Conservation (phyloP, 2,113 vertebrate genomes). For the Rutilus rutilus region DNA sequence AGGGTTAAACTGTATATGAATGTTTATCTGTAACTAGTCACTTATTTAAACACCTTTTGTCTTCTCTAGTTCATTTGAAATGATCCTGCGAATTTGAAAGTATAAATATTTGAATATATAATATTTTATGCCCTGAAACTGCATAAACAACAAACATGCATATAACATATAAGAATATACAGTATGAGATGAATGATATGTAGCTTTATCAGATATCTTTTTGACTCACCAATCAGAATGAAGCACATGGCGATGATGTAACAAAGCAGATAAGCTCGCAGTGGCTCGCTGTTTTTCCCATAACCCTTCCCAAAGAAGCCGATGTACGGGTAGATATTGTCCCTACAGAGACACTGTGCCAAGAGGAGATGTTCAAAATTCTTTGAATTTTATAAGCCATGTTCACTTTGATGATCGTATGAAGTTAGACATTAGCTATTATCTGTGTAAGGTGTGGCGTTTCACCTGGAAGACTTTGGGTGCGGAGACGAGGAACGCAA, state of each 20-base stretch:
- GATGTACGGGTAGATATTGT: conserved; percentile 77
- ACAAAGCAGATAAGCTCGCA: conserved; percentile 73
- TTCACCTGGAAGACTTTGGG: conserved; percentile 81
- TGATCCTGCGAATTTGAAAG: neutral
- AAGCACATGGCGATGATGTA: conserved; percentile 76
- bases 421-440: neutral
- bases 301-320: conserved; percentile 79
- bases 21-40: neutral
- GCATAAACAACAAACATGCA: neutral
- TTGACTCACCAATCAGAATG: conserved; percentile 76
- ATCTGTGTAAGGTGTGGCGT: neutral
- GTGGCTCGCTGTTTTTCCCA: conserved; percentile 77
- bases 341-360: conserved; percentile 76
- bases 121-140: neutral
- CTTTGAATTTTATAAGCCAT: neutral
- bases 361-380: neutral
- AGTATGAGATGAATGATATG: neutral
- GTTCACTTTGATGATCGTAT: neutral
- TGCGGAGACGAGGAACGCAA: conserved; percentile 79
- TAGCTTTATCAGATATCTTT: too few species aligned
- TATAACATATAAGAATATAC: neutral
- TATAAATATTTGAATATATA: too few species aligned
- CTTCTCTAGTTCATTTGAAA: neutral
- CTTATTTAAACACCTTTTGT: neutral
- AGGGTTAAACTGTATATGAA: neutral